Evolutionary conservation across 92 coral and sea anemone species (phyloP), one percentile per base, ranked within the genome.

Genomic region (Anthopleura xanthogrammica): DNA sequence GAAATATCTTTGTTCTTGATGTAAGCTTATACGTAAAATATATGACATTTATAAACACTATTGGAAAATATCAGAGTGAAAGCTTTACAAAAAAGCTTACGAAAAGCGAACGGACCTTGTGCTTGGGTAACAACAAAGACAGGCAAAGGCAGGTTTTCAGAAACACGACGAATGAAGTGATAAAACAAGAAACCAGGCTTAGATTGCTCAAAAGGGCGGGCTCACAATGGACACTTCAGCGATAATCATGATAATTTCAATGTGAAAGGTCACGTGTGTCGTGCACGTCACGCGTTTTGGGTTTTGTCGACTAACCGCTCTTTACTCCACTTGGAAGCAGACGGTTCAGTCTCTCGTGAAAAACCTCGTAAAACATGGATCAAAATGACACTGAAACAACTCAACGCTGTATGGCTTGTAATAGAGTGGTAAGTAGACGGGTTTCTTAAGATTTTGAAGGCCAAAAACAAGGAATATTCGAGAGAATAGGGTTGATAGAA

Each of bases 401-500:
- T 10, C 80, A 77, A 77, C 80, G 17, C 52, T 86, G 89, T 42
- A 85, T 86, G 16, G 89, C 89, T 86, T 86, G 89, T 81, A 86
- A 86, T 64, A 81, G 85, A 80, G 52, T 80, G 89, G 89, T 86
- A 75, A 81, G 89, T 60, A 77, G 60, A 20, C 14, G 19, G 60
- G 36, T 46, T 23, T 75, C 56, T 75, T 16, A 50, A 75, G 78
- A 23, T 10, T 79, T 79, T 52, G 42, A 36, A 46, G 55, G 72
- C 48, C 39, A 16, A 79, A 23, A 60, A 29, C 24, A 46, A 12
- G 9, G 22, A 5, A 79, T 42, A 75, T 5, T 42, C 19, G 43
- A 68, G 74, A 29, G 74, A 68, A 23, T 68, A 19, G 6, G 22
- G 70, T 62, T 22, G 29, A 19, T 62, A 62, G 7, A 7, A 23